phyloP scores from a whole-genome alignment of 1,140 invertebrate genomes.

The Sweltsa coloradensis region DNA sequence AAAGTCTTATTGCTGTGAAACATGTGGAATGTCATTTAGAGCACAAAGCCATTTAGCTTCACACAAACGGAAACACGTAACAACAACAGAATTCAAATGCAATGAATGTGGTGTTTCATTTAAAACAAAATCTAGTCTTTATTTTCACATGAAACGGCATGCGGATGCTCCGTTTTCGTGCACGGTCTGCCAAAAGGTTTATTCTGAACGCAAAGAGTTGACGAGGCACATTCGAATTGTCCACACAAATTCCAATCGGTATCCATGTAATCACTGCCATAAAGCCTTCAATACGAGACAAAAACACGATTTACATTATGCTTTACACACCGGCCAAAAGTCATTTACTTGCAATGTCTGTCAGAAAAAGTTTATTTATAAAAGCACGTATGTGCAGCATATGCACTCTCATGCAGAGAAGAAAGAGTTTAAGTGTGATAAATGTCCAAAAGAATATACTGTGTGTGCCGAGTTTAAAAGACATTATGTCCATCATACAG shows the following conservation, averaged over 20 bases:
- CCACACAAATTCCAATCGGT: constrained; percentile 5
- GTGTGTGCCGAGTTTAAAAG: constrained; percentile 5
- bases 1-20: constrained; percentile 5
- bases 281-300: constrained; percentile 12
- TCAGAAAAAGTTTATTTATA: constrained; percentile 11
- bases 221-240: constrained; percentile 8
- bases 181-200: constrained; percentile 4
- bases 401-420: constrained; percentile 7
- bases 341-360: constrained; percentile 8
- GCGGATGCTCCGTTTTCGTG: constrained; percentile 5
- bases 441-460: constrained; percentile 6
- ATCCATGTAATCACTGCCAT: constrained; percentile 8
- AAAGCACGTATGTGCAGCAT: constrained; percentile 8
- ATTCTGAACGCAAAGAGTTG: constrained; percentile 7
- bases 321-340: constrained; percentile 10
- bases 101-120: constrained; percentile 8
- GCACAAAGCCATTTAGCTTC: constrained; percentile 5
- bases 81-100: constrained; percentile 6
- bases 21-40: constrained; percentile 4
- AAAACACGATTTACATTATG: constrained; percentile 9
- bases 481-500: constrained; percentile 4
- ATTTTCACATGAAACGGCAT: constrained; percentile 10
- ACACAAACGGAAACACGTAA: constrained; percentile 7
- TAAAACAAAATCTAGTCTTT: constrained; percentile 11
- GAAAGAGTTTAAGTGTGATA: constrained; percentile 7